Evolutionary conservation across 2,113 vertebrate genomes (phyloP), one percentile per base, ranked within the genome.

Genomic region (Callospermophilus lateralis): DNA sequence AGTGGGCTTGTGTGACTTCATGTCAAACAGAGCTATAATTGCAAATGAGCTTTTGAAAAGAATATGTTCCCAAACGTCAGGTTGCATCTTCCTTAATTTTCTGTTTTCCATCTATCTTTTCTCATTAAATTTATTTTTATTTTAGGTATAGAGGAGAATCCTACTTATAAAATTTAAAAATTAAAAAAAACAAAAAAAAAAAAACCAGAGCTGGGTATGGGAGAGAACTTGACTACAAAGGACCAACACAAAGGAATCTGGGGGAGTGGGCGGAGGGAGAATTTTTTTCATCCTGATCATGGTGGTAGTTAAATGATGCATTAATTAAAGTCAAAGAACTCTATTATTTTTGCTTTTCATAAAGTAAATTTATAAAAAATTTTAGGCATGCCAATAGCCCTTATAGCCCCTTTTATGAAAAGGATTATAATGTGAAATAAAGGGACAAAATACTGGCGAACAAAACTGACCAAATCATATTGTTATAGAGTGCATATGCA

Each of bases 1-100:
- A 94, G 95, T 89, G 97, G 96, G 93, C 79, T 93, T 76, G 65
- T 63, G 87, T 22, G 84, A 84, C 90, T 92, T 45, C 76, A 45
- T 65, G 58, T 65, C 85, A 86, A 77, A 65, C 79, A 55, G 70
- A 78, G 45, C 58, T 92, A 63, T 73, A 67, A 63, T 53, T 77
- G 45, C 79, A 39, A 65, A 15, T 39, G 58, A 85, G 70, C 51
- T 95, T 72, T 61, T 22, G 65, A 45, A 89, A 89, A 80, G 42
- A 72, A 78, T 28, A 26, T 12, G 2, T n/a, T 81, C 73, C 55
- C 28, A 22, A 81, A 26, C n/a, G 48, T 88, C 86, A 77, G 37
- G 51, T 37, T 53, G 68, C 42, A 13, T 58, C 26, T 93, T 70
- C 78, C 45, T 65, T 53, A 1, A 87, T 63, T 73, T 89, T 94